phyloP scores from a whole-genome alignment of 2,113 vertebrate genomes.

The Blennius ocellaris region DNA sequence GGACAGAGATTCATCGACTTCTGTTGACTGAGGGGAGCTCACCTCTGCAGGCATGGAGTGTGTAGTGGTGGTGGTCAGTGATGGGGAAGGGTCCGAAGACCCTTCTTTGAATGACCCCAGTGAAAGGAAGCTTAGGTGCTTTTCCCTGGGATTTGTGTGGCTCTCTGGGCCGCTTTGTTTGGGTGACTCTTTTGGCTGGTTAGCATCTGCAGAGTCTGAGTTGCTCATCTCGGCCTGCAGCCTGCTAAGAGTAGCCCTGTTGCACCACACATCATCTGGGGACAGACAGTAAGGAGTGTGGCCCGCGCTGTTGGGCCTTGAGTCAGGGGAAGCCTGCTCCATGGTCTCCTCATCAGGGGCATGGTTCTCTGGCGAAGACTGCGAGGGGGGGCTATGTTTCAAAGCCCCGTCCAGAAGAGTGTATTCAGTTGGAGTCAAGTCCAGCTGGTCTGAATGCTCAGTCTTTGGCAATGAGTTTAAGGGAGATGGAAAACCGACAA shows the following conservation, averaged over 20 bases:
- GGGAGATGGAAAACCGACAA: conserved; percentile 79
- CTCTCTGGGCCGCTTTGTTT: conserved; percentile 57
- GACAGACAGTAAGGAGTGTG: conserved; percentile 88
- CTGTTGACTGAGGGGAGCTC: conserved; percentile 96
- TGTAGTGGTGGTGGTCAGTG: conserved; percentile 77
- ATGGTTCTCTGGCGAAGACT: conserved; percentile 70
- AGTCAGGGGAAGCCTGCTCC: conserved; percentile 83
- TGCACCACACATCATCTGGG: conserved; percentile 74
- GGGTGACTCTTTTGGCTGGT: conserved; percentile 55
- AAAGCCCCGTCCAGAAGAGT: conserved; percentile 79
- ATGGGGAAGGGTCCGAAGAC: conserved; percentile 85
- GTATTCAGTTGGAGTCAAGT: conserved; percentile 84
- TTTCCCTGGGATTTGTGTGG: conserved; percentile 77
- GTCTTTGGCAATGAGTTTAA: conserved; percentile 82
- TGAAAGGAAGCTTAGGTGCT: conserved; percentile 85
- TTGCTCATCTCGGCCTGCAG: conserved; percentile 59
- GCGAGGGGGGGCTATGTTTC: conserved; percentile 64
- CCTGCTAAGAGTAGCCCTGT: conserved; percentile 68
- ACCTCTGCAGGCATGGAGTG: conserved; percentile 93
- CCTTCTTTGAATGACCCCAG: conserved; percentile 88
- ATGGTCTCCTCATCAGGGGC: conserved; percentile 85
- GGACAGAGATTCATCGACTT: conserved; percentile 94
- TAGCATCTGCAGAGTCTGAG: conserved; percentile 38
- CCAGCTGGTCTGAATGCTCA: conserved; percentile 82
- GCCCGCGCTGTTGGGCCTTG: conserved; percentile 82